Evolutionary conservation across 2,113 vertebrate genomes (phyloP), one percentile per base, ranked within the genome.

Genomic region (Neomonachus schauinslandi): DNA sequence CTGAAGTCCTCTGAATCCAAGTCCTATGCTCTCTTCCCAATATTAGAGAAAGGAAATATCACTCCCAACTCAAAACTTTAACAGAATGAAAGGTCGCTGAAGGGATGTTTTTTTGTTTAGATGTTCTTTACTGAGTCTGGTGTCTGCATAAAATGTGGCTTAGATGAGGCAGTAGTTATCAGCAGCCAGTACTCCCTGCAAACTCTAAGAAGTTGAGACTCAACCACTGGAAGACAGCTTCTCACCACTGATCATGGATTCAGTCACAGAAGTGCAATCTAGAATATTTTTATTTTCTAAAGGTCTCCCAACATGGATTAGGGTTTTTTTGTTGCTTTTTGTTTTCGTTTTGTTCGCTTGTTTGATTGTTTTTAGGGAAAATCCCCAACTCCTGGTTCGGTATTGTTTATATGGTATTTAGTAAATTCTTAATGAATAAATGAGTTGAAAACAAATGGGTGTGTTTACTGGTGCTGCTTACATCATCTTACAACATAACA

Each of bases 391-490:
- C 42, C 51, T 96, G 15, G 96, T 65, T 92, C 61, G 18, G 26
- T 90, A 72, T 91, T 87, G 18, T 94, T 93, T 94, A 61, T 46
- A 71, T 61, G 39, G 65, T 76, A 39, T 80, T 95, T 77, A 88
- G 63, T 57, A 92, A 90, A 90, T 84, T 76, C 74, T 93, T 94
- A 93, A 81, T 46, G 77, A 96, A 49, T 74, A 94, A 97, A 92
- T 81, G 39, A 94, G 67, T 69, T 83, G 59, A 77, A 77, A 21
- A 6, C n/a, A 81, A 86, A 61, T 49, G 15, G 86, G 18, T 53
- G 53, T 79, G 57, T 94, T 97, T 89, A 71, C 69, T 72, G 63
- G 55, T 86, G 36, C 59, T 97, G 89, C 49, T 61, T 61, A 80
- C 36, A 24, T 79, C 83, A 36, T 59, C 86, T 87, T 91, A 53